Base-by-base conservation (phyloP, 2,797 vertebrate species). In the Enteromius viviparus region DNA sequence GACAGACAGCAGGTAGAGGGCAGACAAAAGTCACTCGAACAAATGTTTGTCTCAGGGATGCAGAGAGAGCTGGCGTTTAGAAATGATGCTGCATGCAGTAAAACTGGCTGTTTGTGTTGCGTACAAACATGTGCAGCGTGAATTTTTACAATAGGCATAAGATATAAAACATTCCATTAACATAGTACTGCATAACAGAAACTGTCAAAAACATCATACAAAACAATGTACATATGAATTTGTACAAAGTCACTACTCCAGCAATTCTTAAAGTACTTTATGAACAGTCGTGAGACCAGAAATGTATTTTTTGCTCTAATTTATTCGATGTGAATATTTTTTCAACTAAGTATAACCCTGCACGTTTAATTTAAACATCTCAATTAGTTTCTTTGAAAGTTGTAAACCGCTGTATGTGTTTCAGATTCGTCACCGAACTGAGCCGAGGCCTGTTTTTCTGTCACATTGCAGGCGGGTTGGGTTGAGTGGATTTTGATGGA, bases 401-500 rank as follows among this genome's bases (percentile, higher is more conserved):
- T 37, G 19, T 26, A 55, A 29, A 80, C 8, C 7, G 3, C 7
- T 51, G n/a, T 40, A 53, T 69, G 9, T 1, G 17, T 45, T 77
- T 58, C 5, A 3, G 40, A 77, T 77, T 19, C 3, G 4, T 70
- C 65, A 32, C 14, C n/a, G 23, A 51, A 29, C 29, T 17, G 47
- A 55, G 45, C 23, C 40, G 1, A 6, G 64, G 49, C 64, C 62
- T 68, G 49, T 76, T 69, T 76, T 76, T 76, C 40, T 19, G 26
- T 21, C 26, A 76, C 29, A 65, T 53, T 66, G 17, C n/a, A 53
- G 37, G 37, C 40, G 5, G 42, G 65, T 49, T 78, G 65, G 75
- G 5, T 64, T 71, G 65, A 83, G 82, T 78, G 75, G 66, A 78
- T 78, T 78, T 83, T 78, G 82, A 83, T 78, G 75, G 75, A 83